phyloP scores from a whole-genome alignment of 2,113 vertebrate genomes.

The Pycnonotus jocosus region DNA sequence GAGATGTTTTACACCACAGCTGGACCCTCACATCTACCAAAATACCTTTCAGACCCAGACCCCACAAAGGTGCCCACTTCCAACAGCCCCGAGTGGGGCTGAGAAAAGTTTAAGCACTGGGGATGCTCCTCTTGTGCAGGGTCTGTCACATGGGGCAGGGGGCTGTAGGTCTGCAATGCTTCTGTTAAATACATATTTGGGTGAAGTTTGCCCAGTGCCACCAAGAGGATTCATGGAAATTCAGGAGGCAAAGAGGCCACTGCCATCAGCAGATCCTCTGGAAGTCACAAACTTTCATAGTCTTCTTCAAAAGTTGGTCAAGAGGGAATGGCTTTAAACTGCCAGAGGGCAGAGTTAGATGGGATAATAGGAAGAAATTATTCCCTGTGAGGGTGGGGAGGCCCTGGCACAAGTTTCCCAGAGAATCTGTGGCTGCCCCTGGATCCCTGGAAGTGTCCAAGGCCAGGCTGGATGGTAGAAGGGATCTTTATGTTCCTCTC shows the following conservation, averaged over 20 bases:
- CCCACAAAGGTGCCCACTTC: background rate
- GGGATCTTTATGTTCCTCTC: accelerated
- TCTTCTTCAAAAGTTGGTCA: background rate
- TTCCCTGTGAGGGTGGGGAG: accelerated
- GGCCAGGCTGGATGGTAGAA: accelerated
- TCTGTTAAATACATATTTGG: background rate
- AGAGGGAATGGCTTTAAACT: background rate
- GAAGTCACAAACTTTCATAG: background rate
- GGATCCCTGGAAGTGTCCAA: background rate
- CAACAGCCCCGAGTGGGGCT: background rate
- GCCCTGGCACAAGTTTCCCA: background rate
- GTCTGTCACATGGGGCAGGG: background rate
- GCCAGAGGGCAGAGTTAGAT: background rate
- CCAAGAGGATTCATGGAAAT: background rate
- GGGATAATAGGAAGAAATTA: background rate
- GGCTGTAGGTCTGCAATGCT: background rate
- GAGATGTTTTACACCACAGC: background rate
- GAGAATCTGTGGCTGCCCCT: background rate
- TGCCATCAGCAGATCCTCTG: background rate
- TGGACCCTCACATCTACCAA: background rate
- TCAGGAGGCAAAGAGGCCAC: accelerated
- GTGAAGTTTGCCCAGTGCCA: background rate
- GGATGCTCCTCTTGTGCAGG: background rate
- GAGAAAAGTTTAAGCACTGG: background rate
- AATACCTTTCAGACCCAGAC: background rate